Percentiles rank a stretch among this genome's conserved stretches.
Conservation (phyloP, 23 tunicate genomes). For the Phallusia fumigata region DNA sequence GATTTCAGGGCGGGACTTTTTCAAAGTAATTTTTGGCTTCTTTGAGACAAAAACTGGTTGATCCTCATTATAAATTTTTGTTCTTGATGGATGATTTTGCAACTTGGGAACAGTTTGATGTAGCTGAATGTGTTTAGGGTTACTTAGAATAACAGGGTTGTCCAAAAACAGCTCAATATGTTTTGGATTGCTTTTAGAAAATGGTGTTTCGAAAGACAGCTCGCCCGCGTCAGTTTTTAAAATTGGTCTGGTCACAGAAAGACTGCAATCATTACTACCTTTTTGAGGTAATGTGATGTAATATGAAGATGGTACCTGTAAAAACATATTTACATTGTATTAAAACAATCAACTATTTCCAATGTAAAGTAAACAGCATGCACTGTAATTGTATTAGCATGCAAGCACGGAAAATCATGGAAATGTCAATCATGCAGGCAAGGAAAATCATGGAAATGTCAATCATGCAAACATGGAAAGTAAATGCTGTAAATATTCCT, state of each 20-base stretch:
- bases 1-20: slow-evolving; percentile 23
- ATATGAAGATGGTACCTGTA: neutral
- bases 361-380: too few relatives aligned
- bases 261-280: slow-evolving; percentile 15
- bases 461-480: too few relatives aligned
- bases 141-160: slow-evolving; percentile 16
- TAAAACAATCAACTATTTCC: too few relatives aligned
- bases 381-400: too few relatives aligned
- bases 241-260: slow-evolving; percentile 16
- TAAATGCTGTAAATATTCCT: too few relatives aligned
- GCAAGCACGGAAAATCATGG: too few relatives aligned
- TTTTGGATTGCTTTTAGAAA: slow-evolving; percentile 5
- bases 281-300: slow-evolving; percentile 23
- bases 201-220: slow-evolving; percentile 18
- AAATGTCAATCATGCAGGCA: too few relatives aligned
- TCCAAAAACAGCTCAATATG: slow-evolving; percentile 18
- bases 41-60: slow-evolving; percentile 28
- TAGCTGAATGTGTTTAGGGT: slow-evolving; percentile 16
- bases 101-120: slow-evolving; percentile 18
- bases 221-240: neutral
- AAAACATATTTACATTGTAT: neutral
- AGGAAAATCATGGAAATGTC: too few relatives aligned
- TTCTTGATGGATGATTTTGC: slow-evolving; percentile 23
- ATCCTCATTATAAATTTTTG: slow-evolving; percentile 24
- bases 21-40: slow-evolving; percentile 2